Evolutionary conservation across 2,797 vertebrate genomes (phyloP).

Genomic region (Anabacerthia variegaticeps): DNA sequence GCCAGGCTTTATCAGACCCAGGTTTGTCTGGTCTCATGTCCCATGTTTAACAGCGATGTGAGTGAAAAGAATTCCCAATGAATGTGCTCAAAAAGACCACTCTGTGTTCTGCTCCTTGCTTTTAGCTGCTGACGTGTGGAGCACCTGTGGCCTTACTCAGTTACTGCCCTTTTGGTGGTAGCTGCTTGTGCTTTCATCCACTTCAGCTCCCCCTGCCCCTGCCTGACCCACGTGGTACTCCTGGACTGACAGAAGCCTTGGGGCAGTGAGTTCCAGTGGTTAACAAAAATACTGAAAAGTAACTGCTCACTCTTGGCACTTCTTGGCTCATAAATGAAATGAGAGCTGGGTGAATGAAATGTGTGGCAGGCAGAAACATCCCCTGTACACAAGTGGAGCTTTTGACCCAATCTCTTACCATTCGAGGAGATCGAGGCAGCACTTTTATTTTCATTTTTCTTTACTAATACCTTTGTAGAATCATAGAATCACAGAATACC

Average conservation of each 20-base stretch:
- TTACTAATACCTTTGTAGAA: neutral
- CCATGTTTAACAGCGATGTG: neutral
- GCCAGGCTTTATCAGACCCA: neutral
- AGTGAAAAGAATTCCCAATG: neutral
- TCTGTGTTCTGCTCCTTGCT: neutral
- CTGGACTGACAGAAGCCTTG: neutral
- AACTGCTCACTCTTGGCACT: neutral
- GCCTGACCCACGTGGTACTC: neutral
- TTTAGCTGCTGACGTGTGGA: neutral
- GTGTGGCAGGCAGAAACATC: neutral
- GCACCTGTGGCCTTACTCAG: neutral
- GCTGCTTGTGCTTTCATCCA: neutral
- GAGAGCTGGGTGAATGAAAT: neutral
- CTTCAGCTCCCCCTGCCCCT: neutral
- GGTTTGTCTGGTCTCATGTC: neutral
- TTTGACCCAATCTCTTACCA: neutral
- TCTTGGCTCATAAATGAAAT: neutral
- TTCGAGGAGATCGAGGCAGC: neutral
- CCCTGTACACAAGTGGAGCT: rapidly evolving
- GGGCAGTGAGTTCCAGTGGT: neutral
- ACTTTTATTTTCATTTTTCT: neutral
- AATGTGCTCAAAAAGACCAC: neutral
- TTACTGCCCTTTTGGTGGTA: neutral
- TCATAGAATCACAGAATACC: neutral
- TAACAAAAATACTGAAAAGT: neutral